Evolutionary conservation across 2,888 invertebrate genomes (phyloP).

Genomic region (Fragum sueziense): DNA sequence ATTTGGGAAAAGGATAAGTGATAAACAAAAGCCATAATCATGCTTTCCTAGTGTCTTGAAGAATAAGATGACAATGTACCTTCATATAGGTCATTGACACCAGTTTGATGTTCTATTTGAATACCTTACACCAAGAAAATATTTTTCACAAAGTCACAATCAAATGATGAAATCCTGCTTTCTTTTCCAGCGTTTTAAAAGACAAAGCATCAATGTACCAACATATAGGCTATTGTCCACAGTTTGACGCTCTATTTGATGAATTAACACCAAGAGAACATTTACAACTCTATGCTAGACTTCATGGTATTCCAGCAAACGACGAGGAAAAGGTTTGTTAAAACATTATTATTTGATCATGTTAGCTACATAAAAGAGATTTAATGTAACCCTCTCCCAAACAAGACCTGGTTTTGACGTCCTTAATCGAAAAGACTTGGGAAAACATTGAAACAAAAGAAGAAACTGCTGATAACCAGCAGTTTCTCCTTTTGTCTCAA

Average conservation of each 20-base stretch:
- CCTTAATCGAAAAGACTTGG: too few relatives aligned
- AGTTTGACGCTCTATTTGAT: constrained; percentile 91
- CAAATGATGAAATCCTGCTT: not conserved
- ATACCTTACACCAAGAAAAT: too few relatives aligned
- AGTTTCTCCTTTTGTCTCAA: too few relatives aligned
- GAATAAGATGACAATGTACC: constrained; percentile 84
- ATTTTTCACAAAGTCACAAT: constrained; percentile 84
- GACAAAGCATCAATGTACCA: constrained; percentile 84
- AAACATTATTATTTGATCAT: too few relatives aligned
- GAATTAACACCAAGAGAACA: constrained; percentile 91
- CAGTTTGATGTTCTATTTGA: constrained; percentile 93
- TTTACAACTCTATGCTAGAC: constrained; percentile 87
- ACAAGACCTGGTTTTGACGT: too few relatives aligned
- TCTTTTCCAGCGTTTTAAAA: not conserved
- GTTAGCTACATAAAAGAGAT: too few relatives aligned
- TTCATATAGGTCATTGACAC: constrained; percentile 94
- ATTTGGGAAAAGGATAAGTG: too few relatives aligned
- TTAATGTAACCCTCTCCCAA: too few relatives aligned
- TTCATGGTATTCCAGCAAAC: constrained; percentile 86
- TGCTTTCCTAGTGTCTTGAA: not conserved
- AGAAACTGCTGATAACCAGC: too few relatives aligned
- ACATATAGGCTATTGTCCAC: constrained; percentile 95
- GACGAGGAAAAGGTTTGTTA: not conserved
- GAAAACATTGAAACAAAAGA: too few relatives aligned
- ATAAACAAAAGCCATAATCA: too few relatives aligned